phyloP scores from a whole-genome alignment of 2,888 invertebrate species.

The Megastigmus dorsalis region DNA sequence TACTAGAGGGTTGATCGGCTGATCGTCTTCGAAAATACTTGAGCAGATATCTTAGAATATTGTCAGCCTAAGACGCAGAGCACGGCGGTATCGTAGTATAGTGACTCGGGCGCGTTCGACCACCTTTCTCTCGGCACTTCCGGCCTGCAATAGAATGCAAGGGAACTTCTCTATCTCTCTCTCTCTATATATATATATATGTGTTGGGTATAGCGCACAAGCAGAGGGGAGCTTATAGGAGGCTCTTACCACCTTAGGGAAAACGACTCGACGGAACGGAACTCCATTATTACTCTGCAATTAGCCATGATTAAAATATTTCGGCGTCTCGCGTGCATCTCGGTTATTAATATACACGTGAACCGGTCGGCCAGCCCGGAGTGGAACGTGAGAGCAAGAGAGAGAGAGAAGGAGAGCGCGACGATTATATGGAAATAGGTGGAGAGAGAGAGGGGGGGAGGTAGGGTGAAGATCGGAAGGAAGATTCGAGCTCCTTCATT shows the following conservation, averaged over 20 bases:
- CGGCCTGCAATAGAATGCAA: constrained; percentile 63
- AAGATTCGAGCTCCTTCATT: constrained; percentile 68
- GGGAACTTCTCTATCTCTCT: no score
- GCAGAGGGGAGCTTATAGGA: constrained; percentile 51
- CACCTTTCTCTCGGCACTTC: constrained; percentile 53
- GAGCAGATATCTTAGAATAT: constrained; percentile 46
- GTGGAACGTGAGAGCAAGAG: constrained; percentile 51
- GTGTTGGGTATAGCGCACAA: no score
- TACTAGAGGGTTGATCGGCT: constrained; percentile 21
- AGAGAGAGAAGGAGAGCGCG: constrained; percentile 55
- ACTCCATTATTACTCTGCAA: constrained; percentile 74
- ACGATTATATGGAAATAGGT: constrained; percentile 72
- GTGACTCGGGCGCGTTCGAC: no score
- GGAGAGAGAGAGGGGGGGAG: constrained; percentile 47
- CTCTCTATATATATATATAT: no score
- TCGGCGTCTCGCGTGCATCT: constrained; percentile 72
- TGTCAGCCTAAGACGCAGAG: constrained; percentile 46
- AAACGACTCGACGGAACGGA: constrained; percentile 63
- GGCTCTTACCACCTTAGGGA: constrained; percentile 56
- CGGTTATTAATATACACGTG: constrained; percentile 72
- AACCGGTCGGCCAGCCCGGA: constrained; percentile 51
- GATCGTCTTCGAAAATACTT: constrained; percentile 50
- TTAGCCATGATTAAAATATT: constrained; percentile 75
- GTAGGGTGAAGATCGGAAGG: constrained; percentile 64
- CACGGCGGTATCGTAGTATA: no score